Base-by-base conservation (phyloP, 1,140 invertebrate genomes). In the Lasioglossum baleicum region DNA sequence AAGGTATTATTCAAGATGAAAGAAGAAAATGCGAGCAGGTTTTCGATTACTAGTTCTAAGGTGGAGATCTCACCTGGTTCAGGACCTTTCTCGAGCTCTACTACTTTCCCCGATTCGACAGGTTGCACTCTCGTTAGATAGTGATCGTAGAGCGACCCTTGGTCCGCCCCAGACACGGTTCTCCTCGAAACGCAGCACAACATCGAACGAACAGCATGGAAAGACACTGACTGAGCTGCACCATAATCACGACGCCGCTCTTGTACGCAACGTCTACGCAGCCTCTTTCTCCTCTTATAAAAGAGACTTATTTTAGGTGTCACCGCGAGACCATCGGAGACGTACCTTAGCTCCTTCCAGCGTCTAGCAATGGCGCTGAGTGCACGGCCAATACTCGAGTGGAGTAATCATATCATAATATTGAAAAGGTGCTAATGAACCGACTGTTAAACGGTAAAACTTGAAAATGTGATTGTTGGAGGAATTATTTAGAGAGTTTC, bases 111-210 rank as follows among this genome's bases (percentile, higher is more conserved):
- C 44, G 35, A n/a, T 44, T 26, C 17, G 66, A 83, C 44, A 64
- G 75, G 53, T 48, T 40, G 63, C 53, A 60, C n/a, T 48, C 68
- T 70, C 48, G 70, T 20, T 3, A 61, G 35, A 26, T 15, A 61
- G 13, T 72, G 80, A 70, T 86, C 67, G 35, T 82, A 75, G 51
- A 80, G 80, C 20, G 81, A 78, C 10, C 80, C 80, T 44, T 67
- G 76, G 61, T 83, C 80, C 83, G 82, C 69, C 66, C 75, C 72
- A 66, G 75, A 66, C 53, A 83, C 83, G 56, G 86, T 83, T 72
- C 87, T 89, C 73, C 86, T 90, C 73, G 91, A 90, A 44, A 92
- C 90, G 64, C 91, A 92, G 77, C 91, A 92, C 81, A 91, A 84
- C 91, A 92, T 92, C 71, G 75, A 74, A 63, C 71, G 69, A 71